phyloP scores from a whole-genome alignment of 2,888 invertebrate genomes.

The Epinotia brunnichana region DNA sequence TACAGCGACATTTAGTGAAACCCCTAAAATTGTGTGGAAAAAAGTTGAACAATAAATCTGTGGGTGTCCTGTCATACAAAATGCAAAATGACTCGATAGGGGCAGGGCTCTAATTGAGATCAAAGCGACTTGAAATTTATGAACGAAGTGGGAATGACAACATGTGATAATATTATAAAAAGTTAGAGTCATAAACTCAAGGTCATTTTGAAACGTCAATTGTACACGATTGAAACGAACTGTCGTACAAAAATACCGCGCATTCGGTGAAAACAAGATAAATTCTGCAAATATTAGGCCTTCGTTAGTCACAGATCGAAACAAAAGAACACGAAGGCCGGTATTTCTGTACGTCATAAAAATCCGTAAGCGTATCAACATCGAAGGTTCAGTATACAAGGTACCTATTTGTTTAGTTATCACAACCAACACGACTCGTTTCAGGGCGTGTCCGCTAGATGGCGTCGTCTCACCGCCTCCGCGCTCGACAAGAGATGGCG shows the following conservation, averaged over 20 bases:
- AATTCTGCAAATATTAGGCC: slow-evolving; percentile 53
- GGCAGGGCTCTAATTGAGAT: slow-evolving; percentile 78
- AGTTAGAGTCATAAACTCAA: slow-evolving; percentile 32
- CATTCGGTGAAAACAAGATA: slow-evolving; percentile 58
- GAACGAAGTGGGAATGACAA: slow-evolving; percentile 44
- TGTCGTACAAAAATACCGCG: slow-evolving; percentile 60
- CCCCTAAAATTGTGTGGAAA: slow-evolving; percentile 7
- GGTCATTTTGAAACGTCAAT: slow-evolving; percentile 29
- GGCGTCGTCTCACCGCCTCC: slow-evolving; percentile 54
- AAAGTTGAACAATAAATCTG: slow-evolving; percentile 58
- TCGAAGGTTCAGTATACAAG: slow-evolving; percentile 28
- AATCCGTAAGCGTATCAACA: slow-evolving; percentile 21
- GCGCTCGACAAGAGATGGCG: slow-evolving; percentile 54
- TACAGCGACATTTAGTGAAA: slow-evolving; percentile 15
- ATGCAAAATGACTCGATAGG: slow-evolving; percentile 74
- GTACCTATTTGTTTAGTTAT: slow-evolving; percentile 52
- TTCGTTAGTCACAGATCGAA: slow-evolving; percentile 34
- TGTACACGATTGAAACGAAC: slow-evolving; percentile 23
- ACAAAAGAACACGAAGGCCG: slow-evolving; percentile 61
- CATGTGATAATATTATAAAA: slow-evolving; percentile 25
- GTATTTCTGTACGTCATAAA: slow-evolving; percentile 58
- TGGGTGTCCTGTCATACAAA: slow-evolving; percentile 51
- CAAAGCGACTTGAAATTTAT: slow-evolving; percentile 61
- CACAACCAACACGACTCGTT: slow-evolving; percentile 71
- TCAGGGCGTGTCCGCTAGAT: slow-evolving; percentile 59